phyloP scores from a whole-genome alignment of 37 sponge, comb jelly and placozoan genomes.

The Spongilla lacustris region DNA sequence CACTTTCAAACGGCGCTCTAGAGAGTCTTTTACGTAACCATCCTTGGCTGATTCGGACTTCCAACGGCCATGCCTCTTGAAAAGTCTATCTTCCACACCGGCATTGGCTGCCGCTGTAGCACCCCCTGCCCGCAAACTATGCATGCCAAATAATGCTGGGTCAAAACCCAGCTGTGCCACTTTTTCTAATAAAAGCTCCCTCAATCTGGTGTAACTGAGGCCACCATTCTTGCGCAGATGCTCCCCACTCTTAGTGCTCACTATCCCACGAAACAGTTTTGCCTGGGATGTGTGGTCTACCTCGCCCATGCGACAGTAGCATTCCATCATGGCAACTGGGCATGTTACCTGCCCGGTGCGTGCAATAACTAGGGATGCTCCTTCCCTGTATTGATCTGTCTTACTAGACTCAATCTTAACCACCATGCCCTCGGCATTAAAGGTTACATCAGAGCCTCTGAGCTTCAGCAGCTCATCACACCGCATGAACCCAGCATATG shows the following conservation, averaged over 20 bases:
- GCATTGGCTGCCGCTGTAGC: slow-evolving; percentile 12
- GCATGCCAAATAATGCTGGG: neutral
- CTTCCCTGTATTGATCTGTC: slow-evolving; percentile 16
- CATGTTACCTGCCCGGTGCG: neutral
- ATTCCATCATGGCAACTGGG: slow-evolving; percentile 22
- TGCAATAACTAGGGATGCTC: neutral
- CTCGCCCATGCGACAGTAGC: neutral
- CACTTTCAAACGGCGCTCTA: neutral
- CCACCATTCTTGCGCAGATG: neutral
- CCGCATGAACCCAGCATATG: no score
- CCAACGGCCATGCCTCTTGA: slow-evolving; percentile 26
- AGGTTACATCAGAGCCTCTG: no score
- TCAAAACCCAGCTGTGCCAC: neutral
- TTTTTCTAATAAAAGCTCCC: slow-evolving; percentile 1
- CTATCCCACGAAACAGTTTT: neutral
- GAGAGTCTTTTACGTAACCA: slow-evolving; percentile 5
- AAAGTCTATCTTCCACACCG: slow-evolving; percentile 12
- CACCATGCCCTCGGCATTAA: neutral
- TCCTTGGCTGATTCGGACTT: slow-evolving; percentile 16
- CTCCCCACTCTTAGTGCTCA: slow-evolving; percentile 5
- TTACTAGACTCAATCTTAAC: slow-evolving; percentile 7
- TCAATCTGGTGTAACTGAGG: neutral
- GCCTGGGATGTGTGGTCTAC: no score
- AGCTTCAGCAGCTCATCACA: no score
- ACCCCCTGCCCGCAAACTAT: slow-evolving; percentile 9